Evolutionary conservation across 1,140 invertebrate genomes (phyloP).

Genomic region (Drosophila dunni): DNA sequence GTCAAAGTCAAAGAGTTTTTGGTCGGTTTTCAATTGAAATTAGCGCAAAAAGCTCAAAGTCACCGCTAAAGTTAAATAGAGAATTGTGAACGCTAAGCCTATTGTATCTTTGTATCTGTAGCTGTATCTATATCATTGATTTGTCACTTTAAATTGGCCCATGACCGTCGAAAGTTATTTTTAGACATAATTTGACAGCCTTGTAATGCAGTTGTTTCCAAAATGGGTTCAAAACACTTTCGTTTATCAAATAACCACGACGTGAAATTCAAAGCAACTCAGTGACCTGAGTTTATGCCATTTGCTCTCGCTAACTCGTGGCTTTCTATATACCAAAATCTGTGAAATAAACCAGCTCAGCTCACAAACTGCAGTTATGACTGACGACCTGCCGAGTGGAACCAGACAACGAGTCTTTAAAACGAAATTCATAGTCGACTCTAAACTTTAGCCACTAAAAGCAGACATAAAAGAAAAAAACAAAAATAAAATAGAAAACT

Average conservation of each 20-base stretch:
- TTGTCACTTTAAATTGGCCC: conserved; percentile 54
- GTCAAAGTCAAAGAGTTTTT: conserved; percentile 55
- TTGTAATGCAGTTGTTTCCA: conserved; percentile 45
- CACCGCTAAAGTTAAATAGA: conserved; percentile 18
- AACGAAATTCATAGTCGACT: conserved; percentile 38
- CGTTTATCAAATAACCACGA: conserved; percentile 67
- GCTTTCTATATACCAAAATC: conserved; percentile 63
- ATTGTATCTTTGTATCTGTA: conserved; percentile 14
- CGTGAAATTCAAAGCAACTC: conserved; percentile 47
- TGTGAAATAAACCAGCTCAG: conserved; percentile 50
- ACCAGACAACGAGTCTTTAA: conserved; percentile 14
- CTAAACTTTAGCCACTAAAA: conserved; percentile 34
- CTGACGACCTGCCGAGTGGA: conserved; percentile 38
- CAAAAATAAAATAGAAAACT: conserved; percentile 48
- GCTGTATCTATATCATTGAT: conserved; percentile 38
- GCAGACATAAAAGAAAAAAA: background rate
- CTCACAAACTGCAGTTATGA: conserved; percentile 62
- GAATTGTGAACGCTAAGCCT: conserved; percentile 18
- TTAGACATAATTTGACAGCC: conserved; percentile 60
- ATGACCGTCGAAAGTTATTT: conserved; percentile 49
- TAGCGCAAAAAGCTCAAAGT: conserved; percentile 56
- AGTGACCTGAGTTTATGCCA: conserved; percentile 33
- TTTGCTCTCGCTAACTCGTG: conserved; percentile 40
- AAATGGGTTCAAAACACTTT: conserved; percentile 75
- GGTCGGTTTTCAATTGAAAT: conserved; percentile 53